Evolutionary conservation across 2,888 invertebrate species (phyloP).

Genomic region (Girardia tigrina): DNA sequence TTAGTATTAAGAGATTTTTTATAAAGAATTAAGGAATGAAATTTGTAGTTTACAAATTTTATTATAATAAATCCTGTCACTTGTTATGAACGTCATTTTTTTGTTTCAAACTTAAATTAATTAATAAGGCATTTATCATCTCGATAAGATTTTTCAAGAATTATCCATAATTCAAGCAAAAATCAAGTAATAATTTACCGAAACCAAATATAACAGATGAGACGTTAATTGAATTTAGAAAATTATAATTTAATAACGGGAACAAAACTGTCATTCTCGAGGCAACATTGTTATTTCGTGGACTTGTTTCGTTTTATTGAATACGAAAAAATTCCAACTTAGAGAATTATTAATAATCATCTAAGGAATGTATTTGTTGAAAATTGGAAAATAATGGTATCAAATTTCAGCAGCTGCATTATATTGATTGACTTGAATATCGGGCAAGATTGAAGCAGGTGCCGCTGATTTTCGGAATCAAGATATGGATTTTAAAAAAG

Average conservation of each 20-base stretch:
- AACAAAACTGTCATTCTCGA: slow-evolving; percentile 6
- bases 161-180: not conserved
- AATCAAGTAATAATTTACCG: not conserved
- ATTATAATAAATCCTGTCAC: not conserved
- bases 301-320: not conserved
- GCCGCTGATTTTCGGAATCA: not conserved
- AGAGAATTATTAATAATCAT: not conserved
- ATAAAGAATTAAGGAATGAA: too few species aligned
- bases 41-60: too few species aligned
- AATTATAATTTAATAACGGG: not conserved
- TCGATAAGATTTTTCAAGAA: not conserved
- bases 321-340: not conserved
- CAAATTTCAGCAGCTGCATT: slow-evolving; percentile 4
- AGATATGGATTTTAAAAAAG: too few species aligned
- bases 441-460: not conserved
- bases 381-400: not conserved
- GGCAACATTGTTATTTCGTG: not conserved
- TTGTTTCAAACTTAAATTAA: not conserved
- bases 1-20: too few species aligned
- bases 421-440: not conserved
- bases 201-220: not conserved
- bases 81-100: not conserved
- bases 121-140: slow-evolving; percentile 4
- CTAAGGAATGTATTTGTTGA: not conserved
- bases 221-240: slow-evolving; percentile 14